Evolutionary conservation across 2,888 invertebrate genomes (phyloP), one percentile per base, ranked within the genome.

Genomic region (Gandaritis pyraliata): DNA sequence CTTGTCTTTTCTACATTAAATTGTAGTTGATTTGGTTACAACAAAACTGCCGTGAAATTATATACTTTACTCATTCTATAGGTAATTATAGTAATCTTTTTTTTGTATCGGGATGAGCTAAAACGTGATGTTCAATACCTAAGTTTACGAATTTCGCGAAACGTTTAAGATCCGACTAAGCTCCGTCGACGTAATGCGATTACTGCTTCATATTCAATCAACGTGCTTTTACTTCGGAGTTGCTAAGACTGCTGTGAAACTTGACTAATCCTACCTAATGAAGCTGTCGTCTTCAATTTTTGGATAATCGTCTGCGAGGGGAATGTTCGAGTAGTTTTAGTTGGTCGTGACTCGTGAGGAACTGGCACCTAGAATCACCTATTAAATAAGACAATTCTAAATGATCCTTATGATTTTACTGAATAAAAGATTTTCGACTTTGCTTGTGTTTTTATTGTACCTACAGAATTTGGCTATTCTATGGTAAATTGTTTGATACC

Each of bases 161-260:
- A 29, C 47, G 33, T 43, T 30, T 30, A 18, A n/a, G n/a, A 58
- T 58, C 58, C 59, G 60, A 52, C 59, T 65, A 45, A 68, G 58
- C 58, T 53, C 38, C 38, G 50, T 18, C 47, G 16, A 72, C 29
- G 18, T 51, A 58, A 62, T 50, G 74, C 68, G 66, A 74, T 58
- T 72, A 58, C 59, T 60, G 65, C 56, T 62, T 58, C 64, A 70
- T 77, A 77, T 78, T 77, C 71, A 77, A 75, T 80, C 69, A 74
- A 70, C 70, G 72, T 68, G 71, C 41, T 52, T 50, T 58, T 58
- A 53, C 53, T 65, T 45, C 45, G 38, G 45, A 49, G 47, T 57
- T 61, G 53, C 58, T 67, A 52, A 61, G 63, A 59, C 46, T 48
- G 36, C 47, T 51, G 65, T 43, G 68, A 61, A 73, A 73, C 71